Evolutionary conservation across 23 tunicate genomes (phyloP), one percentile per base, ranked within the genome.

Genomic region (Styela clava): DNA sequence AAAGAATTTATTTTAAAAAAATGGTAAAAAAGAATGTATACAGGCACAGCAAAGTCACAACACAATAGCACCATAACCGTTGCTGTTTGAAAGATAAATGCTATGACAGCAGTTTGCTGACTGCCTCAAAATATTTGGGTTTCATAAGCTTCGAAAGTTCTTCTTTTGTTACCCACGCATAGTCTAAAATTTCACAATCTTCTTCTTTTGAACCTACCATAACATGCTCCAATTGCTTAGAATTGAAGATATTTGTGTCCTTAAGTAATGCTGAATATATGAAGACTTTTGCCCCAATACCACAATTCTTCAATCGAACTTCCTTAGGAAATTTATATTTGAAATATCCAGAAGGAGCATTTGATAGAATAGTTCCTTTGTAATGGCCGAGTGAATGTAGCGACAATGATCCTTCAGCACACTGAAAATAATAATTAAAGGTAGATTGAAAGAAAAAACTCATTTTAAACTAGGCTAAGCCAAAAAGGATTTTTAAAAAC

Each of bases 281-380:
- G 65, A 92, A 92, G 25, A 87, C 82, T 36, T 92, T 92, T 16
- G 89, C 97, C 1, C 97, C 97, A 51, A 79, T 65, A 0, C 26
- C 35, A 26, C 33, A 27, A 68, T 35, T 2, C 25, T 86, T 82
- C 16, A 56, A 35, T 52, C 97, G 79, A 16, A 90, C 97, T 19
- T 37, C 83, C 56, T 87, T 92, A 2, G 97, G 97, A 62, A 92
- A 86, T 74, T 86, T 86, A 79, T 92, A 87, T 67, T 92, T 92
- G 86, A 83, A 92, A 65, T 83, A 92, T 26, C 86, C 85, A 26
- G 92, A 87, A 12, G 97, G 97, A 16, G 89, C 88, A 67, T 86
- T 87, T n/a, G 97, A 92, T 2, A 84, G 28, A 63, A 92, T 88
- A 34, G 31, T 34, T 2, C 83, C 86, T 24, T 30, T 26, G 31